Conservation (phyloP, 2,888 invertebrate species). For the Drosophila mettleri region DNA sequence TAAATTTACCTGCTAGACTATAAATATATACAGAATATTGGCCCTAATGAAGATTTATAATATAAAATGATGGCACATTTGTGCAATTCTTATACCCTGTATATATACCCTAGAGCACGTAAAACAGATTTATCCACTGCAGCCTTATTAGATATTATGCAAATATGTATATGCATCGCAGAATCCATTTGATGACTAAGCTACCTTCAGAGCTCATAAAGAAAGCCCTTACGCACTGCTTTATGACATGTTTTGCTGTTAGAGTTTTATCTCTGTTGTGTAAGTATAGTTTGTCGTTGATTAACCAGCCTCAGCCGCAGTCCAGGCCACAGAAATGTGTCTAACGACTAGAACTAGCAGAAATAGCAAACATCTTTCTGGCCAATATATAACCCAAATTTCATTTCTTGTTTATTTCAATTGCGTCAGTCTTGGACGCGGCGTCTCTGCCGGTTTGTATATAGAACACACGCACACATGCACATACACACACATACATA, state of each 20-base stretch:
- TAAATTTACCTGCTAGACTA: not conserved
- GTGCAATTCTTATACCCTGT: too few relatives aligned
- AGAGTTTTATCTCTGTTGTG: not conserved
- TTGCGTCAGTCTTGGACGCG: slow-evolving; percentile 31
- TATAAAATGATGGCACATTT: not conserved
- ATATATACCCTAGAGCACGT: not conserved
- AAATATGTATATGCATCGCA: not conserved
- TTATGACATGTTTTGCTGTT: not conserved
- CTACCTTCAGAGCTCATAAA: too few relatives aligned
- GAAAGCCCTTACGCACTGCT: too few relatives aligned
- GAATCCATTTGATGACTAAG: not conserved
- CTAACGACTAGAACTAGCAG: slow-evolving; percentile 1
- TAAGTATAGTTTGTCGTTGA: slow-evolving; percentile 11
- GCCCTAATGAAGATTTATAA: not conserved
- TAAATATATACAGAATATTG: not conserved
- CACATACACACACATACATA: not conserved
- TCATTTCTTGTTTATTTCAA: slow-evolving; percentile 25
- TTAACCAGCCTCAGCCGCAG: slow-evolving; percentile 10
- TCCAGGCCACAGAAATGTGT: not conserved
- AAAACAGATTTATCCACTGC: not conserved
- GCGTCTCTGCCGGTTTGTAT: not conserved
- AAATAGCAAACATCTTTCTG: slow-evolving; percentile 36
- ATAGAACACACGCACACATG: not conserved
- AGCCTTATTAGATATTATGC: not conserved
- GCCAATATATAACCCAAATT: slow-evolving; percentile 26